Evolutionary conservation across 1,140 invertebrate genomes (phyloP), one percentile per base, ranked within the genome.

Genomic region (Drosophila rhopaloa): DNA sequence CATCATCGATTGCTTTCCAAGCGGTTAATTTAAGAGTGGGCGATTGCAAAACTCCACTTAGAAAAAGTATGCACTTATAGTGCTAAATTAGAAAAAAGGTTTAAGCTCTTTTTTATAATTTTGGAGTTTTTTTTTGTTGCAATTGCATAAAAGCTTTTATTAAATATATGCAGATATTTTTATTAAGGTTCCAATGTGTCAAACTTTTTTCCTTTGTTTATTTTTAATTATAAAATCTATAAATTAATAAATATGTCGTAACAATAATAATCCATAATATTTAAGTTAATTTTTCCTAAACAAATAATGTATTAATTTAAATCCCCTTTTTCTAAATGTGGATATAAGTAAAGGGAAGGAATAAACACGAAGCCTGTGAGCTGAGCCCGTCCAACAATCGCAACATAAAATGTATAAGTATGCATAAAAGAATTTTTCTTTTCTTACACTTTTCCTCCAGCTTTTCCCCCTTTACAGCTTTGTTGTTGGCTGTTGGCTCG

Each of bases 381-480:
- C 24, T 41, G 19, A 54, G 55, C 47, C 32, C 55, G 65, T 48
- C 19, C 47, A 76, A 76, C 72, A 76, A 76, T 76, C 55, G 65
- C 74, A 43, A 70, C 75, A 77, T 77, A 78, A 71, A 71, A 76
- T 67, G 58, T 72, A 60, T 41, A 79, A 72, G 59, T 78, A 58
- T 55, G 65, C 76, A 79, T 78, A 79, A 79, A 79, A 51, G 75
- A 72, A 61, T 78, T 78, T 78, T 71, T 37, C 66, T 55, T 77
- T 76, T 76, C 73, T 67, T 71, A 51, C 54, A 53, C 61, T 56
- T 77, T 67, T 43, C 44, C 47, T 27, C 43, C 16, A 11, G 8
- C 14, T 53, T 37, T 59, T 29, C 44, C 32, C 44, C 29, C 16
- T 9, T 19, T 35, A 14, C 37, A 14, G 29, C 37, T 38, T 44